Base-by-base conservation (phyloP, 1,140 invertebrate genomes). In the Camponotus floridanus region DNA sequence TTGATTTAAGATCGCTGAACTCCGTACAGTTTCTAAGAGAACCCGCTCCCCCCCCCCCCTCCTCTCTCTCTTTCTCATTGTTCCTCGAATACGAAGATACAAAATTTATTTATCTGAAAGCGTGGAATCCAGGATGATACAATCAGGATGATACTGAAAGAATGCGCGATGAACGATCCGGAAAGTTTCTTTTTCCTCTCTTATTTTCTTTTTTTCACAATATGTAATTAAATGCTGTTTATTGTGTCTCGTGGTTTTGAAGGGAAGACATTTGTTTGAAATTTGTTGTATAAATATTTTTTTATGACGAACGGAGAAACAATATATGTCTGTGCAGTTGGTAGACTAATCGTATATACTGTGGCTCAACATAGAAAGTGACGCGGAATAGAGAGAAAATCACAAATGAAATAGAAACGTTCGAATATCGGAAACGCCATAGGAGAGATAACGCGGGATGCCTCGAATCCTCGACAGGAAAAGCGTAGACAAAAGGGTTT, bases 401-500 rank as follows among this genome's bases (percentile, higher is more conserved):
- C 26, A 85, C 61, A 73, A 87, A 79, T 80, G 83, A 90, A 90
- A 90, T 88, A 90, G 90, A 90, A 90, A 86, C 78, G 86, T 42
- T 73, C 78, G 83, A 90, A 90, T 90, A 90, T 90, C 88, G 86
- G 76, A 80, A 83, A 26, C 55, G 48, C 3, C 55, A 55, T 55
- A 36, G 51, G 39, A 31, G 18, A 5, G 2, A 59, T 11, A 61
- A 15, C 21, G 33, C 42, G 33, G 45, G 65, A 78, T 55, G 76
- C 87, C 91, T 92, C 88, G 91, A 92, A 92, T 92, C 80, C 91
- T 90, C 68, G 91, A 91, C 92, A 94, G 94, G 94, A 94, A 94
- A 94, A 94, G 93, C 93, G 87, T 89, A 92, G 93, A 95, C 94
- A 95, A 95, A 95, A 94, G 94, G 90, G 94, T 94, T 94, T 93